phyloP scores from a whole-genome alignment of 2,888 invertebrate genomes.

The Lasioglossum figueresi region DNA sequence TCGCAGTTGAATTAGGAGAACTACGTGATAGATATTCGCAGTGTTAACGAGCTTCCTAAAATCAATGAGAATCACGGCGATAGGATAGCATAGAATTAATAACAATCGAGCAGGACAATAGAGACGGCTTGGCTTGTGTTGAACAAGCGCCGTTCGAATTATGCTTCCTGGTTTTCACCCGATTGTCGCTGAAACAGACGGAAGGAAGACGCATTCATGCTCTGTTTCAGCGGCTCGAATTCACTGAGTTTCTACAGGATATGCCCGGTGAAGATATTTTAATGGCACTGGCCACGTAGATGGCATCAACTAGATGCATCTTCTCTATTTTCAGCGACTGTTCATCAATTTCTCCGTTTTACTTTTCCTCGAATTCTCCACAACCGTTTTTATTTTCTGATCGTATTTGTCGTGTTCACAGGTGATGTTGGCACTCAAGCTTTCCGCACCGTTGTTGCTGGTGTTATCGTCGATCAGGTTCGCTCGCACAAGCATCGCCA shows the following conservation, averaged over 20 bases:
- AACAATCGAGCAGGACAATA: constrained; percentile 33
- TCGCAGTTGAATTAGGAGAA: background rate
- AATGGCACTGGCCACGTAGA: constrained; percentile 53
- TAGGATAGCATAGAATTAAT: background rate
- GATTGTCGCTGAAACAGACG: constrained; percentile 70
- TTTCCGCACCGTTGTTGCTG: constrained; percentile 58
- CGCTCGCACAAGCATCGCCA: constrained; percentile 60
- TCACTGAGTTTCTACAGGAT: constrained; percentile 82
- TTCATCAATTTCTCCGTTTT: background rate
- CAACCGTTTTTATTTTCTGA: background rate
- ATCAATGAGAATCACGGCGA: background rate
- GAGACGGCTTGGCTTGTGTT: constrained; percentile 29
- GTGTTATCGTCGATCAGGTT: constrained; percentile 58
- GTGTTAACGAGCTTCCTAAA: background rate
- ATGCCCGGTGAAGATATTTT: constrained; percentile 72
- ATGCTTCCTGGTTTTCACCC: constrained; percentile 78
- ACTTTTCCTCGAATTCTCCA: background rate
- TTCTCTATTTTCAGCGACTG: constrained; percentile 17
- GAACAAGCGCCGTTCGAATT: constrained; percentile 60
- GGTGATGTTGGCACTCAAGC: constrained; percentile 63
- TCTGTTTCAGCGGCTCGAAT: constrained; percentile 79
- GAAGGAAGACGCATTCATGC: constrained; percentile 80
- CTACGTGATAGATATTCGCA: background rate
- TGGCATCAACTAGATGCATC: constrained; percentile 1
- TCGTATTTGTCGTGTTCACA: constrained; percentile 21